These are phyloP conservation scores for Romanogobio albipinnatus DNA, from an alignment of 2,113 vertebrate species.

Conservation along the genomic window DNA sequence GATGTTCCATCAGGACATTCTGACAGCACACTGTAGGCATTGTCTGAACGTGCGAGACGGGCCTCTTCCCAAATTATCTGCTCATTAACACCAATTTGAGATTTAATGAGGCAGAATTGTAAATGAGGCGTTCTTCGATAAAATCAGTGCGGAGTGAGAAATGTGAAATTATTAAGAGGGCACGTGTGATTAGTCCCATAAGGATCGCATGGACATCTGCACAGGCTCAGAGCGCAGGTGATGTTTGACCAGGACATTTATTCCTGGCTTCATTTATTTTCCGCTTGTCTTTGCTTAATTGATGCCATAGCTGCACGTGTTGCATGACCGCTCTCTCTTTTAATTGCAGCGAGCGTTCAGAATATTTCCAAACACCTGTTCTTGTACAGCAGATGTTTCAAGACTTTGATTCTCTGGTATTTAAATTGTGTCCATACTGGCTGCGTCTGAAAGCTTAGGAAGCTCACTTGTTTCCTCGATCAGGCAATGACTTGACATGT, in stretches of 20 bases:
- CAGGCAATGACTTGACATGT: too few relatives aligned
- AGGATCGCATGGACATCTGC: constrained; percentile 17
- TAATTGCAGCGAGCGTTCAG: background rate
- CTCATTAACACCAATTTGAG: constrained; percentile 59
- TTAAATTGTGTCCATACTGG: background rate
- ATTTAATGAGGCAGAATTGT: constrained; percentile 58
- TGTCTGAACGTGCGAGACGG: constrained; percentile 46
- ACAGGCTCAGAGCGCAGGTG: background rate
- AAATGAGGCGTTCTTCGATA: constrained; percentile 41
- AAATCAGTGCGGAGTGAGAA: constrained; percentile 27
- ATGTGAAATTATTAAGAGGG: constrained; percentile 49
- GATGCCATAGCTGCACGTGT: background rate
- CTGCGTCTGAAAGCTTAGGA: too few relatives aligned
- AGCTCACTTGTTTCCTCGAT: too few relatives aligned
- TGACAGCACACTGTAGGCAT: constrained; percentile 53
- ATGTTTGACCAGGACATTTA: background rate
- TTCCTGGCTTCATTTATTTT: background rate
- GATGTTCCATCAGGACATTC: constrained; percentile 43
- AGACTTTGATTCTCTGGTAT: background rate
- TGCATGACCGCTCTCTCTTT: background rate
- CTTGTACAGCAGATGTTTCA: background rate
- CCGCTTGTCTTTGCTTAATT: background rate
- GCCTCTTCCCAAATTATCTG: constrained; percentile 51
- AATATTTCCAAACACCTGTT: background rate
- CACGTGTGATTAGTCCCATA: constrained; percentile 31